A percentile compares a stretch with the other conserved stretches of the same genome.
These are phyloP conservation scores for Salvelinus fontinalis DNA, from an alignment of 2,113 vertebrate species.

Conservation along the genomic window DNA sequence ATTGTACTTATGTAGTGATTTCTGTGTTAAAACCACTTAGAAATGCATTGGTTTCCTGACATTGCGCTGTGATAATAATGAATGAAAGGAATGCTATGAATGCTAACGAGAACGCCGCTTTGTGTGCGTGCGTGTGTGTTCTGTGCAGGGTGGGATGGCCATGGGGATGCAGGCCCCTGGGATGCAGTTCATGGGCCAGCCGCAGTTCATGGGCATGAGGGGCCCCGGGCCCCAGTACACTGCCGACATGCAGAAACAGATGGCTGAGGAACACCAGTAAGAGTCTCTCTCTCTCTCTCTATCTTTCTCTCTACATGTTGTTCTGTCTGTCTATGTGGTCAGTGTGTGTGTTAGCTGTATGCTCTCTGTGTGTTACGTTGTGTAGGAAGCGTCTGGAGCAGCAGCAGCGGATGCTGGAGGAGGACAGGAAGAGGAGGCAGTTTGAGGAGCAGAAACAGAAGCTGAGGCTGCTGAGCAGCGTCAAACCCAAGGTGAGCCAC, in stretches of 20 bases:
- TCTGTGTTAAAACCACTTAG: constrained; percentile 9
- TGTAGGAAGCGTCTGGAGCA: constrained; percentile 88
- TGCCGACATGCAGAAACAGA: constrained; percentile 94
- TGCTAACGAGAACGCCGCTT: not conserved
- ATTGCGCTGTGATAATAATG: not conserved
- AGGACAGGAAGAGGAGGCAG: constrained; percentile 93
- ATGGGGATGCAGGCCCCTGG: constrained; percentile 86
- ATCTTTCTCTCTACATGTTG: not conserved
- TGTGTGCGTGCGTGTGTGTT: constrained; percentile 13
- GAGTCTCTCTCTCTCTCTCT: constrained; percentile 39
- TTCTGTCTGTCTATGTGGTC: not conserved
- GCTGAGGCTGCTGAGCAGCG: constrained; percentile 92
- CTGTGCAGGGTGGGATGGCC: constrained; percentile 84
- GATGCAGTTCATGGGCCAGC: constrained; percentile 89
- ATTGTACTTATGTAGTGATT: not conserved
- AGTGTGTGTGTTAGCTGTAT: not conserved
- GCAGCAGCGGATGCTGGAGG: constrained; percentile 95
- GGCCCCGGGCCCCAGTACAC: constrained; percentile 84
- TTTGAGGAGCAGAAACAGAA: constrained; percentile 99
- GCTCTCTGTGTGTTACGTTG: constrained; percentile 6
- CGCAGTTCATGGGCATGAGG: constrained; percentile 89
- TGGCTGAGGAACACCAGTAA: constrained; percentile 98
- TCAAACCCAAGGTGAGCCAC: constrained; percentile 90
- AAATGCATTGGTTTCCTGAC: constrained; percentile 12
- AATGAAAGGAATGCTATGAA: not conserved